phyloP scores from a whole-genome alignment of 2,888 invertebrate species.

The Cheilosia vernalis region DNA sequence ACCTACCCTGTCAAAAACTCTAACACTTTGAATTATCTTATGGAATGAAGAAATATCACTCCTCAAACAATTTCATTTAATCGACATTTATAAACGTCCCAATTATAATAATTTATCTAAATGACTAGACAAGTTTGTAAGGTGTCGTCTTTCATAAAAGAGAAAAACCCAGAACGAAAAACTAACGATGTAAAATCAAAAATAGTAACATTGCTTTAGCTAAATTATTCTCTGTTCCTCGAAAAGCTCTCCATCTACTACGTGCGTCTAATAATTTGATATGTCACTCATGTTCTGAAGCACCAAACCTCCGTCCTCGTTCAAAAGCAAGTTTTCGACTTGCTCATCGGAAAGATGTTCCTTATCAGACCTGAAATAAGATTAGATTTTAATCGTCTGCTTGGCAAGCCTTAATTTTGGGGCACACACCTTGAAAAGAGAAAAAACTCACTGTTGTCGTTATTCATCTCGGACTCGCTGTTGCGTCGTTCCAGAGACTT shows the following conservation, averaged over 20 bases:
- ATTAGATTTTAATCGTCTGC: neutral
- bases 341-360: slow-evolving; percentile 83
- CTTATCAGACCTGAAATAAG: slow-evolving; percentile 81
- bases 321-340: slow-evolving; percentile 82
- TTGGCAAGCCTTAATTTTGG: neutral
- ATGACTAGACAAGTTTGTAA: slow-evolving; percentile 67
- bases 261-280: slow-evolving; percentile 74
- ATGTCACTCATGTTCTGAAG: slow-evolving; percentile 75
- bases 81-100: slow-evolving; percentile 69
- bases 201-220: slow-evolving; percentile 71
- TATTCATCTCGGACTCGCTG: slow-evolving; percentile 87
- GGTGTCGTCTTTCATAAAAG: slow-evolving; percentile 68
- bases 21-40: slow-evolving; percentile 15
- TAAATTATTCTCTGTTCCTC: slow-evolving; percentile 23
- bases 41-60: slow-evolving; percentile 67
- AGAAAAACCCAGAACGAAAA: slow-evolving; percentile 69
- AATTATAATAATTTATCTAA: slow-evolving; percentile 52
- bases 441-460: slow-evolving; percentile 82
- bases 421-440: slow-evolving; percentile 82
- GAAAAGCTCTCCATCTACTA: slow-evolving; percentile 33
- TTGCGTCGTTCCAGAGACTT: slow-evolving; percentile 89
- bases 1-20: neutral
- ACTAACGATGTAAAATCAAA: slow-evolving; percentile 56
- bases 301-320: slow-evolving; percentile 80
- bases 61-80: slow-evolving; percentile 67